Base-by-base conservation (phyloP, 2,797 vertebrate species). In the Alectoris magna region DNA sequence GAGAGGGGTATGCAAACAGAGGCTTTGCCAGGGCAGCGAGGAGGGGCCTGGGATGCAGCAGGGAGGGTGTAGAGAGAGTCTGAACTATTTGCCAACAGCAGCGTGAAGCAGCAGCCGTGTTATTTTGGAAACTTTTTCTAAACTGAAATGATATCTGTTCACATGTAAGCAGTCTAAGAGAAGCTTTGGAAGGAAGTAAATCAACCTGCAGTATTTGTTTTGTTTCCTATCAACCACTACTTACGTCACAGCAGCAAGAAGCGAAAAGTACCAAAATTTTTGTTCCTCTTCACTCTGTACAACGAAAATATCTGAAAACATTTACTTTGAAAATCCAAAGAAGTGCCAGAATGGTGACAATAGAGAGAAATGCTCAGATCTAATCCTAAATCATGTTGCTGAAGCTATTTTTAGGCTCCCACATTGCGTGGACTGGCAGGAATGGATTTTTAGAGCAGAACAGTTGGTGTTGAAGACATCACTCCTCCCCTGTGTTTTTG, bases 141-240 rank as follows among this genome's bases (percentile, higher is more conserved):
- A 70, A 23, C 29, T 22, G 60, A 53, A 38, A 44, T 41, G 4
- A 18, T 18, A 6, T 55, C 18, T 55, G 36, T 59, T 59, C 26
- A 14, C 63, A 49, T 62, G 34, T 69, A 72, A 87, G 31, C 27
- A 81, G 66, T 73, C 36, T 87, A 84, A 60, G 56, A 92, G 63
- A 64, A 84, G 74, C 36, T 82, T 77, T 93, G 73, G 83, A 46
- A 87, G 69, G 63, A 84, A 84, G 82, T 74, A 88, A 86, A 95
- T 69, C 77, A 89, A 69, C 77, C 75, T 81, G 43, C 51, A 56
- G 77, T 60, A 26, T 81, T 90, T 94, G 62, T 83, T 88, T 92
- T 15, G 8, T 75, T 91, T 84, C 56, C 38, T 38, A 73, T 74
- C 79, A 93, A 44, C 85, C 76, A 76, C 36, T 59, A 53, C 70